Percentiles rank a stretch among this genome's conserved stretches.
phyloP scores from a whole-genome alignment of 1,140 invertebrate genomes.

The Bilobella aurantiaca region DNA sequence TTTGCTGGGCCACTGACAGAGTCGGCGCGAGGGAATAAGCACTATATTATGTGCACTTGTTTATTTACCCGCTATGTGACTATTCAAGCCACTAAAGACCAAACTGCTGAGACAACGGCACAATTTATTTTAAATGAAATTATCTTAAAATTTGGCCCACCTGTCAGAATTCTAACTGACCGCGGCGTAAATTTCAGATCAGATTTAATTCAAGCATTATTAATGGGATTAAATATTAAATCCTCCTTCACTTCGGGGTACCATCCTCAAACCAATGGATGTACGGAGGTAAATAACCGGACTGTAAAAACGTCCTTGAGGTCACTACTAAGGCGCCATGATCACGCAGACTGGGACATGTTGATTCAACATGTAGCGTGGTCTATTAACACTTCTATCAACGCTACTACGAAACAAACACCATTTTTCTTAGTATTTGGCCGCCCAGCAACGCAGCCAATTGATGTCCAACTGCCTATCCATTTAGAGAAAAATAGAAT shows the following conservation, averaged over 20 bases:
- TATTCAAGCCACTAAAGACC: conserved; percentile 37
- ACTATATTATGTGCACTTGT: conserved; percentile 39
- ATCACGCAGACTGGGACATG: conserved; percentile 6
- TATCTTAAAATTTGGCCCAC: conserved; percentile 26
- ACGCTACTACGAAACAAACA: neutral
- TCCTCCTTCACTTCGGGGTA: neutral
- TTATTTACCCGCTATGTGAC: conserved; percentile 39
- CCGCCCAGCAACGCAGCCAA: neutral
- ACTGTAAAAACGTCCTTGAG: conserved; percentile 40
- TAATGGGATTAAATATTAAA: neutral
- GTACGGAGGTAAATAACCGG: conserved; percentile 39
- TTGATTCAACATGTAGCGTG: neutral
- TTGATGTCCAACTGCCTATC: neutral
- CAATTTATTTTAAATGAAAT: conserved; percentile 30
- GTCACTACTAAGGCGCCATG: neutral
- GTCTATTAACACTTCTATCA: neutral
- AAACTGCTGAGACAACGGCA: conserved; percentile 37
- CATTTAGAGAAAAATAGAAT: neutral
- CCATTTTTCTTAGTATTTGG: neutral
- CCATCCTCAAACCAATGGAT: conserved; percentile 38
- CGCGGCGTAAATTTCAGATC: conserved; percentile 15
- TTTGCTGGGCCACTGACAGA: conserved; percentile 36
- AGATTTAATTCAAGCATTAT: conserved; percentile 5
- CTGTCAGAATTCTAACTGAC: conserved; percentile 29
- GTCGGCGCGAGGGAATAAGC: conserved; percentile 35